Evolutionary conservation across 1,140 invertebrate genomes (phyloP).

Genomic region (Spodoptera frugiperda): DNA sequence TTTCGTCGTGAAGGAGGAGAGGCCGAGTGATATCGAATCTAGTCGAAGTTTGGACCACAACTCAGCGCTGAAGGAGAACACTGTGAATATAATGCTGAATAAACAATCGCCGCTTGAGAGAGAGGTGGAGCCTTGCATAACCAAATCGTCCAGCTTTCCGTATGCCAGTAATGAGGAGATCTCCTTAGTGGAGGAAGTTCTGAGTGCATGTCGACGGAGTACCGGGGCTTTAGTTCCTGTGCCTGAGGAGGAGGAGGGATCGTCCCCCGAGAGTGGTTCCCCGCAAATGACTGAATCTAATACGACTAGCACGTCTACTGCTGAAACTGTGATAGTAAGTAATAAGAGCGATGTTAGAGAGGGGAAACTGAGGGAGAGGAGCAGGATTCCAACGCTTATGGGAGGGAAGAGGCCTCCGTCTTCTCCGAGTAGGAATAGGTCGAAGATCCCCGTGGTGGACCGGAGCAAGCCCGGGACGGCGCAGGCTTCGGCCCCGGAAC

Average conservation of each 20-base stretch:
- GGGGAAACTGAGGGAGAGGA: slow-evolving; percentile 68
- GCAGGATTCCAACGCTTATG: slow-evolving; percentile 81
- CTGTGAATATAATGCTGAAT: slow-evolving; percentile 76
- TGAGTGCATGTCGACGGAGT: slow-evolving; percentile 79
- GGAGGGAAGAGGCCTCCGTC: slow-evolving; percentile 78
- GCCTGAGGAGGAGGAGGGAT: slow-evolving; percentile 88
- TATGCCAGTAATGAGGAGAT: slow-evolving; percentile 71
- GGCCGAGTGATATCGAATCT: slow-evolving; percentile 72
- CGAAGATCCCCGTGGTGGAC: slow-evolving; percentile 77
- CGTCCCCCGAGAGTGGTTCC: slow-evolving; percentile 80
- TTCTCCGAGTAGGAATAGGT: slow-evolving; percentile 71
- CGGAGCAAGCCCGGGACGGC: slow-evolving; percentile 53
- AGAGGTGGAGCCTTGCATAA: slow-evolving; percentile 62
- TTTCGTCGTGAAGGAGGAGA: slow-evolving; percentile 63
- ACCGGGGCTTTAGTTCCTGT: slow-evolving; percentile 86
- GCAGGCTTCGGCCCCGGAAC: slow-evolving; percentile 60
- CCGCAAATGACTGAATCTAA: slow-evolving; percentile 88
- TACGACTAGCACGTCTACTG: slow-evolving; percentile 89
- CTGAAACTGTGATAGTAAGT: slow-evolving; percentile 87
- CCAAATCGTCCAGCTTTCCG: slow-evolving; percentile 76
- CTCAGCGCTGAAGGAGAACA: slow-evolving; percentile 78
- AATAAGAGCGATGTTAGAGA: slow-evolving; percentile 79
- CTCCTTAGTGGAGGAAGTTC: slow-evolving; percentile 81
- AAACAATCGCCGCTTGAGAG: slow-evolving; percentile 66
- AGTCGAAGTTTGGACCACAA: slow-evolving; percentile 73